Evolutionary conservation across 2,113 vertebrate species (phyloP).

Genomic region (Otocyon megalotis): DNA sequence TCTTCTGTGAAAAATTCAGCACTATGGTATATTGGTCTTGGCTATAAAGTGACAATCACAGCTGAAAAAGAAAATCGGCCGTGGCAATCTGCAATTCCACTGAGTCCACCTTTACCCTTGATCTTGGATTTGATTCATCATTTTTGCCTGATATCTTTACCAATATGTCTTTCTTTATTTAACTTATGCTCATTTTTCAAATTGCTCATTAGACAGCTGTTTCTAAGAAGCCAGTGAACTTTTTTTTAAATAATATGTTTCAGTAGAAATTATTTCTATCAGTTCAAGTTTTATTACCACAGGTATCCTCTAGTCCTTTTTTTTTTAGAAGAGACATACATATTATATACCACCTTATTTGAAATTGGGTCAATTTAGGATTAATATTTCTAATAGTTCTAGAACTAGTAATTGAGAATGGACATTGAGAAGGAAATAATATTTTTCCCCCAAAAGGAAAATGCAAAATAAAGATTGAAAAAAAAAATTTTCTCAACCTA

Average conservation of each 20-base stretch:
- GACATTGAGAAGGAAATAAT: neutral
- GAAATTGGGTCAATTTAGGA: neutral
- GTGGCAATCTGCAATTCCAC: neutral
- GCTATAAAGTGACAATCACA: neutral
- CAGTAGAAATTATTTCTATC: neutral
- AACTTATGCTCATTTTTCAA: conserved; percentile 34
- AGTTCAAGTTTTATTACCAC: neutral
- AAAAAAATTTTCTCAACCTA: neutral
- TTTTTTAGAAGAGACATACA: neutral
- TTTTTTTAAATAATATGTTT: conserved; percentile 42
- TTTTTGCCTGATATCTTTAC: neutral
- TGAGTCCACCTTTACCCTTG: neutral
- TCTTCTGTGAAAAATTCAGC: neutral
- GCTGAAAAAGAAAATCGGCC: neutral
- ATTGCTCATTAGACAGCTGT: conserved; percentile 57
- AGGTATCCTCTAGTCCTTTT: neutral
- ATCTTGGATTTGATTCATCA: neutral
- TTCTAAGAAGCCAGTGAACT: neutral
- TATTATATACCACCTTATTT: neutral
- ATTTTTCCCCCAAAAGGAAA: neutral
- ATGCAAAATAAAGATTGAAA: neutral
- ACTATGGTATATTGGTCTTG: neutral
- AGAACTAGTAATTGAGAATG: neutral
- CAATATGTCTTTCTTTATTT: neutral
- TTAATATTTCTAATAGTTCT: neutral